Evolutionary conservation across 2,888 invertebrate species (phyloP).

Genomic region (Ophioninae sp.): DNA sequence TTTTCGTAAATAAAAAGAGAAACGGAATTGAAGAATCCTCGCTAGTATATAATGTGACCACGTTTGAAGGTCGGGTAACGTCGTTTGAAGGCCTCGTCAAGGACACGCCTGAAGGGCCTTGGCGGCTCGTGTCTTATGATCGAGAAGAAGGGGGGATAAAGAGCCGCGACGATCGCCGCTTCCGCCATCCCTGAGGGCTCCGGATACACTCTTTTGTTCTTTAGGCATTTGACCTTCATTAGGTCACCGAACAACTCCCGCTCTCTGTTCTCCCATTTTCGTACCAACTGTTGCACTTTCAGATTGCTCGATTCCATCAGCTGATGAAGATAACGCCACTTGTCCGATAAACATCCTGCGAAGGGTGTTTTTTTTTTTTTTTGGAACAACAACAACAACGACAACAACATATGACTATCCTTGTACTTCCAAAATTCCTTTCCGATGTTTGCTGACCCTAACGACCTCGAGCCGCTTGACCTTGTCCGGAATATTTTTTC

Average conservation of each 20-base stretch:
- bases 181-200: constrained; percentile 57
- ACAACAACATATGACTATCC: no score
- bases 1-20: background rate
- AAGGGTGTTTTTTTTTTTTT: constrained; percentile 65
- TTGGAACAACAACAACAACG: no score
- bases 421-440: no score
- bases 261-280: constrained; percentile 77
- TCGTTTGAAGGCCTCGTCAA: constrained; percentile 48
- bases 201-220: constrained; percentile 59
- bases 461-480: no score
- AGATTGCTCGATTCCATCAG: constrained; percentile 77
- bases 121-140: constrained; percentile 43
- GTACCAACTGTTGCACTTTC: constrained; percentile 76
- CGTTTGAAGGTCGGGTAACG: constrained; percentile 44
- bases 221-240: constrained; percentile 61
- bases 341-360: constrained; percentile 77
- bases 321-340: constrained; percentile 75
- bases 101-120: constrained; percentile 35
- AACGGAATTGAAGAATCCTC: background rate
- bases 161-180: constrained; percentile 55
- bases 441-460: no score
- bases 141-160: constrained; percentile 55
- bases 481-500: constrained; percentile 15
- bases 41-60: constrained; percentile 43
- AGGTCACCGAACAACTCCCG: constrained; percentile 65